Conservation (phyloP, 1,140 invertebrate genomes). For the Wiebesia pumilae region DNA sequence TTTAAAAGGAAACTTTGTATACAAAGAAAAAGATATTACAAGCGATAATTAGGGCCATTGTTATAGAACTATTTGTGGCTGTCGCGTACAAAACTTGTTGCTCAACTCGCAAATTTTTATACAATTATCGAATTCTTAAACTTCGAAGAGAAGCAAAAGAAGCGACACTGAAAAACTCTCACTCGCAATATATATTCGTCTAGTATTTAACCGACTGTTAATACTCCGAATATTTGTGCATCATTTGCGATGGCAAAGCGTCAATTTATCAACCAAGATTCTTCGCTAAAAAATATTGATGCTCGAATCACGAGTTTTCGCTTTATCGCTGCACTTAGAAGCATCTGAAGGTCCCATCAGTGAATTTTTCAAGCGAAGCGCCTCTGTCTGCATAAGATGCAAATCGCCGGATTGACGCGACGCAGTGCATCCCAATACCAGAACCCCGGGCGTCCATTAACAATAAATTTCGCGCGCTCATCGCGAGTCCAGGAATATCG, state of each 20-base stretch:
- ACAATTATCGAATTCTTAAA: not conserved
- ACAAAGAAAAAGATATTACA: too few species aligned
- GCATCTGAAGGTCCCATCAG: not conserved
- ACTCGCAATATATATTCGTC: not conserved
- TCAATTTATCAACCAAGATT: not conserved
- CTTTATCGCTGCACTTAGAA: not conserved
- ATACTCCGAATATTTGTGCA: too few species aligned
- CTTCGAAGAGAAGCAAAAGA: not conserved
- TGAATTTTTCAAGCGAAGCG: too few species aligned
- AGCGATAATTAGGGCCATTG: too few species aligned
- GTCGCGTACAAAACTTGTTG: too few species aligned
- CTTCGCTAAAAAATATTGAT: not conserved
- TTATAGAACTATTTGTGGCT: too few species aligned
- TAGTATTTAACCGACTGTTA: not conserved
- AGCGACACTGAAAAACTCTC: not conserved
- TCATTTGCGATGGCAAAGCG: not conserved
- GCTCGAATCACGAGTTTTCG: not conserved
- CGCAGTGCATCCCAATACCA: too few species aligned
- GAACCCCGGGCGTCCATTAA: not conserved
- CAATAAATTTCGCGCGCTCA: slow-evolving; percentile 21
- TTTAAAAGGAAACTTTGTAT: too few species aligned
- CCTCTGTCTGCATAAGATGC: too few species aligned
- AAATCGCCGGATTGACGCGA: too few species aligned
- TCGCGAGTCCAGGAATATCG: not conserved
- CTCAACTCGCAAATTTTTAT: not conserved